These are phyloP conservation scores for Ornithorhynchus anatinus DNA, from an alignment of 2,113 vertebrate species.

Conservation along the genomic window DNA sequence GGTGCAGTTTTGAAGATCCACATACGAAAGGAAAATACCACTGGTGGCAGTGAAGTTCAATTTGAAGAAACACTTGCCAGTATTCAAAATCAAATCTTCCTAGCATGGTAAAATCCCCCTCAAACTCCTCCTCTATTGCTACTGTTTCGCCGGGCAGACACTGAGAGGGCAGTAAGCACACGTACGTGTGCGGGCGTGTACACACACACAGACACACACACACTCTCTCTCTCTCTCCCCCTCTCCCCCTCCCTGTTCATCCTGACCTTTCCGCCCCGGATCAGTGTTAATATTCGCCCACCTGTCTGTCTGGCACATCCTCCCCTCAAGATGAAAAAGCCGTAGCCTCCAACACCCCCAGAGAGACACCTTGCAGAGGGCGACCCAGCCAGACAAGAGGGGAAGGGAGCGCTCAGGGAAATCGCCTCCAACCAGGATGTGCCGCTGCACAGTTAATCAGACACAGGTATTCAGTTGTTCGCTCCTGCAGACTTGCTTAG, in stretches of 20 bases:
- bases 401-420: conserved; percentile 61
- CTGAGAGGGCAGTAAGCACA: accelerated
- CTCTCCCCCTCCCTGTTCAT: conserved; percentile 29
- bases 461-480: conserved; percentile 89
- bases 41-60: conserved; percentile 66
- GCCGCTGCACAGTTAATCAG: conserved; percentile 80
- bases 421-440: conserved; percentile 68
- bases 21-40: conserved; percentile 60
- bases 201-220: conserved; percentile 11
- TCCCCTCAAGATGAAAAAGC: conserved; percentile 61
- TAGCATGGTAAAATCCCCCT: conserved; percentile 57
- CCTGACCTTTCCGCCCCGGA: conserved; percentile 61
- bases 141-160: too few relatives aligned
- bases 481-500: conserved; percentile 90
- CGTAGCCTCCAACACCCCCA: conserved; percentile 44
- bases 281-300: conserved; percentile 53
- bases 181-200: background rate
- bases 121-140: too few relatives aligned
- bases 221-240: background rate
- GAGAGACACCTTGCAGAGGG: conserved; percentile 55
- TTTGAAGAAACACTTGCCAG: conserved; percentile 53
- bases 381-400: background rate
- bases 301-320: conserved; percentile 60
- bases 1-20: too few relatives aligned
- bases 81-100: conserved; percentile 57